Percentiles rank a stretch among this genome's conserved stretches.
Evolutionary conservation across 2,113 vertebrate genomes (phyloP).

Genomic region (Eulacestoma nigropectus): DNA sequence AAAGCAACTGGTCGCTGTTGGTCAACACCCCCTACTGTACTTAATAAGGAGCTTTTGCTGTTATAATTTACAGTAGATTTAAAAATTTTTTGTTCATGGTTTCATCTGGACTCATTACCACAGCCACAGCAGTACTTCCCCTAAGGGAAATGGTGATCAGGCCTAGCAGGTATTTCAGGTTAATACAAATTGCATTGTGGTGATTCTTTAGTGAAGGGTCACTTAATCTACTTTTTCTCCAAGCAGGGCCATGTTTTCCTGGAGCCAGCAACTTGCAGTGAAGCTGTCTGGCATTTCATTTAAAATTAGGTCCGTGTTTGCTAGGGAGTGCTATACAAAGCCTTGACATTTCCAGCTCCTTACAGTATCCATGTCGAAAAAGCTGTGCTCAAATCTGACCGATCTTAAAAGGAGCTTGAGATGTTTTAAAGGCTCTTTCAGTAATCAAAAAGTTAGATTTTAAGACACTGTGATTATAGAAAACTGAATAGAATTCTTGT

Average conservation of each 20-base stretch:
- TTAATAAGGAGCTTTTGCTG: neutral
- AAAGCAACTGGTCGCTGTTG: neutral
- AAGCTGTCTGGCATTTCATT: conserved; percentile 18
- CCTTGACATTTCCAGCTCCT: neutral
- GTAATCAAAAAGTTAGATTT: neutral
- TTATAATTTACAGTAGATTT: neutral
- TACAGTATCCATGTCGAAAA: neutral
- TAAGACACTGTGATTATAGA: neutral
- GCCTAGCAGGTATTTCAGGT: neutral
- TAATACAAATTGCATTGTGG: conserved; percentile 15
- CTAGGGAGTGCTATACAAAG: neutral
- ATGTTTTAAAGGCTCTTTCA: neutral
- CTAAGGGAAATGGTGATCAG: conserved; percentile 24
- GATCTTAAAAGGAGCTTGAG: neutral
- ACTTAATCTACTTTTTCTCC: conserved; percentile 43
- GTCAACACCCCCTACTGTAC: neutral
- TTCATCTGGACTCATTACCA: neutral
- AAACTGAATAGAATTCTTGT: neutral
- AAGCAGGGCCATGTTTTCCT: neutral
- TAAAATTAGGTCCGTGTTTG: conserved; percentile 30
- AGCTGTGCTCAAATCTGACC: neutral
- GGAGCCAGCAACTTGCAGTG: neutral
- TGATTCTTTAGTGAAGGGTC: conserved; percentile 17
- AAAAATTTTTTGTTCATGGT: neutral
- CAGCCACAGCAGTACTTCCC: conserved; percentile 2